These are phyloP conservation scores for Aphelocoma californica DNA, from an alignment of 2,797 vertebrate species.

Conservation along the genomic window DNA sequence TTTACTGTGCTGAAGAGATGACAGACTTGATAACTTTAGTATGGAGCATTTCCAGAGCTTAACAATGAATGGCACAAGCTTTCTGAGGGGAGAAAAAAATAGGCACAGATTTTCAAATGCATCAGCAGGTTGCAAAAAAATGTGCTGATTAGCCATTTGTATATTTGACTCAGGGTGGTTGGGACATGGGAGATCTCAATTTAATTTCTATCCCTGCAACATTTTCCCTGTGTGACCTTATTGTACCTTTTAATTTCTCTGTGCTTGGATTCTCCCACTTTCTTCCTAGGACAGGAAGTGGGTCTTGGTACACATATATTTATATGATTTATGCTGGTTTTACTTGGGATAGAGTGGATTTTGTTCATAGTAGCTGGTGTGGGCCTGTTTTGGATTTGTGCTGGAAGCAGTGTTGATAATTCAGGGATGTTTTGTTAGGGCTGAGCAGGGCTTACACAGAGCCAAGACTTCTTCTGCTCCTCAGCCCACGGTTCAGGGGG, in stretches of 20 bases:
- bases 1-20: conserved; percentile 43
- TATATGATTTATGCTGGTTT: background rate
- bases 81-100: conserved; percentile 42
- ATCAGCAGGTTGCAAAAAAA: conserved; percentile 50
- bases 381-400: background rate
- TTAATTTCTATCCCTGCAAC: background rate
- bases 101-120: conserved; percentile 52
- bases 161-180: conserved; percentile 7
- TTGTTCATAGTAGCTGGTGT: background rate
- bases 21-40: conserved; percentile 45
- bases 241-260: background rate
- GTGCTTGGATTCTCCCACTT: background rate
- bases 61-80: conserved; percentile 58
- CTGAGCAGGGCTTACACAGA: background rate
- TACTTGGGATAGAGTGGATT: background rate
- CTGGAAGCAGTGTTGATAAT: background rate
- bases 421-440: background rate
- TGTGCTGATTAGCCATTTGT: conserved; percentile 54
- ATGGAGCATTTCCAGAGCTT: conserved; percentile 46
- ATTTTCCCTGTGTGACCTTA: background rate
- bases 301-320: background rate
- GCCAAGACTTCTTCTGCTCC: background rate
- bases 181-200: background rate
- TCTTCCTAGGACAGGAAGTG: background rate
- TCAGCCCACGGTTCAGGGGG: fast-evolving